Percentiles rank a stretch among this genome's conserved stretches.
Evolutionary conservation across 2,888 invertebrate genomes (phyloP).

Genomic region (Nephrotoma guestfalica): DNA sequence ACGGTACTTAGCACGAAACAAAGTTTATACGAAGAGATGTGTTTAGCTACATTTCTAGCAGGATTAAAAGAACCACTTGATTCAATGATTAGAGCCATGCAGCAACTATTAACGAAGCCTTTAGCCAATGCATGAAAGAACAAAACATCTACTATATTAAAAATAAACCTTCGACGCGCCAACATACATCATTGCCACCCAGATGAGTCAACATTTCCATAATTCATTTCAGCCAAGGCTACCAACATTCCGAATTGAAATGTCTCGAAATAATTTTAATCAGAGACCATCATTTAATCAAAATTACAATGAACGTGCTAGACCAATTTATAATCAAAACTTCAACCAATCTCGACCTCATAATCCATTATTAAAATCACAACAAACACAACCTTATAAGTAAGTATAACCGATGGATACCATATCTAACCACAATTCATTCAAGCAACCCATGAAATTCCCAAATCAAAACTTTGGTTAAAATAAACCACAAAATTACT

Average conservation of each 20-base stretch:
- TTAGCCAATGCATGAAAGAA: constrained; percentile 13
- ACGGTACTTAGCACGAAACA: background rate
- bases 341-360: background rate
- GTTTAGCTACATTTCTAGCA: constrained; percentile 6
- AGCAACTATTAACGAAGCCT: constrained; percentile 11
- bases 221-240: background rate
- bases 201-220: background rate
- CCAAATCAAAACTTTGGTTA: too few species aligned
- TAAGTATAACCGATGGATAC: background rate
- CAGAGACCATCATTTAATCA: too few species aligned
- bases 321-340: too few species aligned
- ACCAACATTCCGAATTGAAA: background rate
- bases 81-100: constrained; percentile 14
- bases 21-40: background rate
- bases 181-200: background rate
- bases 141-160: background rate
- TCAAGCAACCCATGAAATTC: too few species aligned
- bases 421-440: background rate
- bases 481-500: too few species aligned
- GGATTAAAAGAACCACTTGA: constrained; percentile 15
- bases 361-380: background rate
- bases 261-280: background rate
- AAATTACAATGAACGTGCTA: too few species aligned
- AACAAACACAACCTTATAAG: background rate
- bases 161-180: background rate